Evolutionary conservation across 2,888 invertebrate species (phyloP).

Genomic region (Rhamphomyia laevipes): DNA sequence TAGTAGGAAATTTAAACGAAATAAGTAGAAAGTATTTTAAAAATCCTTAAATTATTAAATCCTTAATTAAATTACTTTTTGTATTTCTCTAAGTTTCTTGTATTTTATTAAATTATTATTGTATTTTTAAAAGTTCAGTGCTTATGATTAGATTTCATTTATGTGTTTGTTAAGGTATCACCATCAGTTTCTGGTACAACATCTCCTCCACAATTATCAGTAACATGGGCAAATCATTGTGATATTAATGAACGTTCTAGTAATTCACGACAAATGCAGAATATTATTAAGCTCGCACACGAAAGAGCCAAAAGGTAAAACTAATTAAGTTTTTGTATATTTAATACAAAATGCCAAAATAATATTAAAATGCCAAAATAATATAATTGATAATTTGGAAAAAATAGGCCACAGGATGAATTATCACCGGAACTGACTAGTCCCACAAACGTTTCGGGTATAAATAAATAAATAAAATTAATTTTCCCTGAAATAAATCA

Average conservation of each 20-base stretch:
- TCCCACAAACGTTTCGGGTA: constrained; percentile 22
- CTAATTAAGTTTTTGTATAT: not conserved
- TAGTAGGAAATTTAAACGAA: too few species aligned
- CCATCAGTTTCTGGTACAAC: constrained; percentile 16
- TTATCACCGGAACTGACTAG: constrained; percentile 19
- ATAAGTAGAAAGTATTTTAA: too few species aligned
- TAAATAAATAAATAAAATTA: constrained; percentile 8
- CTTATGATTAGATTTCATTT: too few species aligned
- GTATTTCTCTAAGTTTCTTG: too few species aligned
- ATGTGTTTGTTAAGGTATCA: not conserved
- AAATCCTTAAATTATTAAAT: too few species aligned
- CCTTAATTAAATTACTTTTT: too few species aligned
- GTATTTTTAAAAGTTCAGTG: too few species aligned
- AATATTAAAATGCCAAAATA: constrained; percentile 7
- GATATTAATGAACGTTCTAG: constrained; percentile 23
- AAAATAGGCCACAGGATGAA: constrained; percentile 18
- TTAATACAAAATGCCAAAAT: not conserved
- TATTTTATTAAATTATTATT: too few species aligned
- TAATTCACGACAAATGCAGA: constrained; percentile 28
- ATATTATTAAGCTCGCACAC: constrained; percentile 23
- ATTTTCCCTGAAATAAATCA: not conserved
- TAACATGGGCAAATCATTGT: constrained; percentile 36
- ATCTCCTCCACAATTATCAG: constrained; percentile 35
- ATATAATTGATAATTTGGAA: not conserved
- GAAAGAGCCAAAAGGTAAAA: constrained; percentile 23